Conservation (phyloP, 2,888 invertebrate species). For the Polydesmus complanatus region DNA sequence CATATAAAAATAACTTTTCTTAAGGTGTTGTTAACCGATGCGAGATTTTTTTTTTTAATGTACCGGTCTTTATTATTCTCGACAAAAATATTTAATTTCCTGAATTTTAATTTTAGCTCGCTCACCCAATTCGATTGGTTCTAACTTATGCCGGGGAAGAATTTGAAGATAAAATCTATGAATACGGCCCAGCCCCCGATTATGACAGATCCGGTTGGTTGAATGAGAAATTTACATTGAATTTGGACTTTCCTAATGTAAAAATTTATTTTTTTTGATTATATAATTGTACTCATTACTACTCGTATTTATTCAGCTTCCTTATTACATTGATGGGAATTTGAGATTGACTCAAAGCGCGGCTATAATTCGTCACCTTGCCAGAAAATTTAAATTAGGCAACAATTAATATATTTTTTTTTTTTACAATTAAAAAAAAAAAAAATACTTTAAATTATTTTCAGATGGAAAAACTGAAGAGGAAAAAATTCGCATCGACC, state of each 20-base stretch:
- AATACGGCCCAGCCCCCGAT: neutral
- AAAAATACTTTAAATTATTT: too few relatives aligned
- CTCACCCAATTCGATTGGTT: neutral
- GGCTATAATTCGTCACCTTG: conserved; percentile 34
- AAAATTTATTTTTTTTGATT: neutral
- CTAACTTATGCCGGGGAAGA: neutral
- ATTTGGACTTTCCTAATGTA: neutral
- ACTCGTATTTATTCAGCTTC: conserved; percentile 28
- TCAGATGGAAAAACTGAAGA: conserved; percentile 30
- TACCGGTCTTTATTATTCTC: too few relatives aligned
- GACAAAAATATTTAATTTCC: too few relatives aligned
- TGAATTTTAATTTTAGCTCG: neutral
- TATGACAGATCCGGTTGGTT: neutral
- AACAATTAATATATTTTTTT: too few relatives aligned
- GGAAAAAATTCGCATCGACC: conserved; percentile 31
- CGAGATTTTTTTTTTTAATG: too few relatives aligned
- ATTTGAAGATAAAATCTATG: neutral
- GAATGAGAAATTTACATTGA: neutral
- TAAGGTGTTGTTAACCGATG: neutral
- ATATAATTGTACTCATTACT: neutral
- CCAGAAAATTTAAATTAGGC: conserved; percentile 33
- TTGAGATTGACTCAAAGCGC: conserved; percentile 34
- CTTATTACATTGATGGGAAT: conserved; percentile 36
- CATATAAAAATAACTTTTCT: too few relatives aligned
- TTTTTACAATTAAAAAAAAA: neutral